Evolutionary conservation across 1,140 invertebrate species (phyloP), one percentile per base, ranked within the genome.

Genomic region (Polypedilum pembai): DNA sequence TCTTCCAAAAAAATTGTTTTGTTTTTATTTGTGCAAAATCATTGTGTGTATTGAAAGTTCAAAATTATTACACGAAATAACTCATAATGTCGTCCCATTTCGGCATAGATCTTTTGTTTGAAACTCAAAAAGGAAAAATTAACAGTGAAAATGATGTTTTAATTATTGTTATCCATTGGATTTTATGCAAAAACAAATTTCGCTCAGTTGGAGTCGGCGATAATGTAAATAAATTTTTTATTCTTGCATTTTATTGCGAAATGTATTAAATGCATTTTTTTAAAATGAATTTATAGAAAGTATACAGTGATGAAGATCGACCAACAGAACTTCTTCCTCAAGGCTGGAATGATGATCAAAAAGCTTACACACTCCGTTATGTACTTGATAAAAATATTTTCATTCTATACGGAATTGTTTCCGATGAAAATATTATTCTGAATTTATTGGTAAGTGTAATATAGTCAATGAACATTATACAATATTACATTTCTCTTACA

Each of bases 21-120:
- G 24, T 33, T 33, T 33, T 33, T 33, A 33, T 33, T 15, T 15
- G n/a, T 56, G 45, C 45, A 15, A 56, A 56, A 56, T 56, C 45
- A 56, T 56, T 12, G 41, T 56, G 12, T n/a, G n/a, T 4, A 56
- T n/a, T 4, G 15, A 56, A 12, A 56, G n/a, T n/a, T n/a, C 4
- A 15, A 4, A 56, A 56, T 12, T 12, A 8, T n/a, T 4, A 56
- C 1, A 56, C 12, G 1, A n/a, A 56, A 15, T n/a, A 56, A n/a
- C 12, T 12, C 3, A 12, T 5, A 56, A 15, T 56, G 4, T n/a
- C n/a, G 45, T 56, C 45, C 0, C 17, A 69, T 73, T 91, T 91
- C 80, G 91, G 91, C n/a, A 92, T 90, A 86, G 90, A 92, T 79
- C 80, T 92, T 74, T 81, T 91, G 40, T 88, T 87, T 76, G 87